Base-by-base conservation (phyloP, 2,888 invertebrate genomes). In the Plagodis pulveraria region DNA sequence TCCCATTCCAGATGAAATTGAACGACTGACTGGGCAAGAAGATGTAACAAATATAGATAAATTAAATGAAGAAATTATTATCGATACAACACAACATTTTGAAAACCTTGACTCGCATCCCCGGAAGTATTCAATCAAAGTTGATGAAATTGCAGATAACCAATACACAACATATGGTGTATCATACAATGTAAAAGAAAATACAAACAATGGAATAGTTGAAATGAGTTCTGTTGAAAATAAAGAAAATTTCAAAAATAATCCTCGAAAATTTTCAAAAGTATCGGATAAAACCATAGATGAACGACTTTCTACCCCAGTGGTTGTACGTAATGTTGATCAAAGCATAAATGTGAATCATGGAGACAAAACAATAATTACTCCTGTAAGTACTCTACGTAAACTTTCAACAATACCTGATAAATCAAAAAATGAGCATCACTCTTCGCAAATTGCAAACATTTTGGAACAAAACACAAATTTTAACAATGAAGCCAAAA, bases 161-260 rank as follows among this genome's bases (percentile, higher is more conserved):
- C 33, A 11, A 50, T 10, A 50, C 34, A 6, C 6, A 32, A 34
- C 42, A 12, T 7, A 22, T 10, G 33, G 1, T n/a, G 7, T 5
- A 6, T 10, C 6, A 8, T 38, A 50, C 42, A 45, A 35, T 34
- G 11, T 8, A 10, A 41, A 51, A 10, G 42, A 36, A 42, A 35
- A 42, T 12, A 34, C 7, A 5, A 34, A 34, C 34, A 49, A 49
- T 12, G 50, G 34, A 34, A 12, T 22, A 22, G 4, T 34, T 2
- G n/a, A 40, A 33, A 34, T 11, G 2, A 49, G 10, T 11, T 0
- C 36, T 36, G 2, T 2, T 5, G 11, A 33, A 6, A 10, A 22
- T n/a, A 50, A 34, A 6, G 42, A 50, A 5, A 50, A 42, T 11
- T 7, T 33, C 33, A 57, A 43, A 47, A 47, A 36, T 48, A 33